These are phyloP conservation scores for Acromyrmex heyeri DNA, from an alignment of 1,140 invertebrate genomes.

Conservation along the genomic window DNA sequence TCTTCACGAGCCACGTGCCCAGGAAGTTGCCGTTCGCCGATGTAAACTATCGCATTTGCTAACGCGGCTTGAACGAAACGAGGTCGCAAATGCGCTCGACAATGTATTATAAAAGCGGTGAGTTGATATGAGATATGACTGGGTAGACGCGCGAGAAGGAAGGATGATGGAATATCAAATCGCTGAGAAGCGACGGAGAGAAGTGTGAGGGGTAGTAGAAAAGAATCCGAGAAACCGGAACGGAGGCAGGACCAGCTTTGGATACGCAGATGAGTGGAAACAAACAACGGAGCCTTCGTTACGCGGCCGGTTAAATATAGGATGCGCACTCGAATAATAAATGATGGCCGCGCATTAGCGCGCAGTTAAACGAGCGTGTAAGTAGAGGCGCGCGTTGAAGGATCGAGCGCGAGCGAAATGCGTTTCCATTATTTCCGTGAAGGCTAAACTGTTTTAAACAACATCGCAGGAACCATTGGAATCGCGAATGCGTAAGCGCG, in stretches of 20 bases:
- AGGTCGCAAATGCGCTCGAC: slow-evolving; percentile 44
- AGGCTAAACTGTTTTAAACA: slow-evolving; percentile 38
- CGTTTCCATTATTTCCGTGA: slow-evolving; percentile 60
- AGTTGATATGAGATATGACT: slow-evolving; percentile 50
- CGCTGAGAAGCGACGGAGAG: slow-evolving; percentile 23
- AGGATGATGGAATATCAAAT: slow-evolving; percentile 24
- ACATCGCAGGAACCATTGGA: background rate
- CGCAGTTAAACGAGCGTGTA: slow-evolving; percentile 59
- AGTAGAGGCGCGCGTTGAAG: slow-evolving; percentile 63
- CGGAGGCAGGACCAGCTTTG: slow-evolving; percentile 35
- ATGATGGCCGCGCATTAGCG: slow-evolving; percentile 19
- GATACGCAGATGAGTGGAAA: slow-evolving; percentile 61
- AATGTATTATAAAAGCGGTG: slow-evolving; percentile 23
- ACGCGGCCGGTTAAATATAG: slow-evolving; percentile 72
- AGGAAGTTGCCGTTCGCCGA: slow-evolving; percentile 49
- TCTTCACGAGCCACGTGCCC: slow-evolving; percentile 72
- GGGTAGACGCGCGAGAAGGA: slow-evolving; percentile 11
- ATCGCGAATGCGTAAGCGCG: background rate
- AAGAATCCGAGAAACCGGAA: slow-evolving; percentile 54
- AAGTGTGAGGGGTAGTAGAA: background rate
- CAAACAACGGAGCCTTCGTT: slow-evolving; percentile 64
- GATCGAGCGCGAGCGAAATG: slow-evolving; percentile 13
- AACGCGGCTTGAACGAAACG: slow-evolving; percentile 60
- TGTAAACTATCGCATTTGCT: slow-evolving; percentile 60
- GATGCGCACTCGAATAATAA: slow-evolving; percentile 55